A percentile compares a stretch with the other conserved stretches of the same genome.
Evolutionary conservation across 2,113 vertebrate species (phyloP).

Genomic region (Pontoporia blainvillei): DNA sequence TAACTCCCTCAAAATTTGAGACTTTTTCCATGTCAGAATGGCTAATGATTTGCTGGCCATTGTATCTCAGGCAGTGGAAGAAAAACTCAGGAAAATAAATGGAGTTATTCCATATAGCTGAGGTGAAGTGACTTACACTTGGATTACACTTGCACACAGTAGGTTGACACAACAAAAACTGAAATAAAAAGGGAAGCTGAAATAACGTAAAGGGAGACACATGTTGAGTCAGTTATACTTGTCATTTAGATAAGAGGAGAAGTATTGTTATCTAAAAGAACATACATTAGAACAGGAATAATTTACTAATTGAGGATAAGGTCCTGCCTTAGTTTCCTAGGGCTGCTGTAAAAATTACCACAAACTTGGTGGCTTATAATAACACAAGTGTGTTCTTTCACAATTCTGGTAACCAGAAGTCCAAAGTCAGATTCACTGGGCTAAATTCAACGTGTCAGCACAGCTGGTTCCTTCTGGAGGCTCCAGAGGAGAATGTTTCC

Average conservation of each 20-base stretch:
- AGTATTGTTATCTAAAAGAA: neutral
- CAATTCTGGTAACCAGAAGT: neutral
- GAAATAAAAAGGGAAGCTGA: neutral
- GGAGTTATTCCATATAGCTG: neutral
- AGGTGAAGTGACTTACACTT: neutral
- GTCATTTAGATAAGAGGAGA: neutral
- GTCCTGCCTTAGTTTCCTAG: neutral
- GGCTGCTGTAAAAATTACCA: neutral
- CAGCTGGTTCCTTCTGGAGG: neutral
- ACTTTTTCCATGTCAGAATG: neutral
- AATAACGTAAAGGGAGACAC: neutral
- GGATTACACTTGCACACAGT: neutral
- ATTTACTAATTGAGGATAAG: neutral
- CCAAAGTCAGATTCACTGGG: neutral
- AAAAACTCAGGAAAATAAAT: neutral
- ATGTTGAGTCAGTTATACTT: neutral
- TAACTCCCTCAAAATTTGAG: neutral
- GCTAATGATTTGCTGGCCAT: neutral
- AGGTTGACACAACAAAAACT: neutral
- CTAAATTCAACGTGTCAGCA: neutral
- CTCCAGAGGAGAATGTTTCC: neutral
- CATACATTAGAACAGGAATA: neutral
- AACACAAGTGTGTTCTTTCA: neutral
- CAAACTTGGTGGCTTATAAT: neutral
- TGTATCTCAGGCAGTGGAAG: neutral